phyloP scores from a whole-genome alignment of 37 sponge, comb jelly and placozoan genomes.

The Halichondria panicea region DNA sequence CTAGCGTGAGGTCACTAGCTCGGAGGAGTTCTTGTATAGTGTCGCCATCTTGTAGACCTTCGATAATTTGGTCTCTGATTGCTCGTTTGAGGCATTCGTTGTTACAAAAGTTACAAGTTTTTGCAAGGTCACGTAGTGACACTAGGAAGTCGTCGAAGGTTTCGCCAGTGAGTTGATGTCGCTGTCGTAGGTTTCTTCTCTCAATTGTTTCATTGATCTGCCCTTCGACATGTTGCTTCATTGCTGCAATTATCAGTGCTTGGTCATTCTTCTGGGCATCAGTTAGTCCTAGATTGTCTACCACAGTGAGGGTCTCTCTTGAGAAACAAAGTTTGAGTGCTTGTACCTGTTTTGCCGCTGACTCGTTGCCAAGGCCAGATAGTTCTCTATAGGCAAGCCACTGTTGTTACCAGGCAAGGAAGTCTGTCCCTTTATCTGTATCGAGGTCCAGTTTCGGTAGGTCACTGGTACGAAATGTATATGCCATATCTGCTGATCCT shows the following conservation, averaged over 20 bases:
- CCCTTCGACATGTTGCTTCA: constrained; percentile 13
- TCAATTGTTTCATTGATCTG: constrained; percentile 24
- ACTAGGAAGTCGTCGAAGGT: constrained; percentile 14
- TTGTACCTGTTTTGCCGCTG: constrained; percentile 6
- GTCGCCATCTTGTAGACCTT: constrained; percentile 22
- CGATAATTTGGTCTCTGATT: constrained; percentile 24
- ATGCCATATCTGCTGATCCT: too few relatives aligned
- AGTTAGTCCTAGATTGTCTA: constrained; percentile 24
- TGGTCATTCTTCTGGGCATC: constrained; percentile 9
- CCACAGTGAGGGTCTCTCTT: constrained; percentile 24
- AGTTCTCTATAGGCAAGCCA: constrained; percentile 10
- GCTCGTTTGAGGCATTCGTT: constrained; percentile 21
- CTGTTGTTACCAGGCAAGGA: too few relatives aligned
- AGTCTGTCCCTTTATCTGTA: too few relatives aligned
- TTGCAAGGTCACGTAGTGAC: constrained; percentile 12
- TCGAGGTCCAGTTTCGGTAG: too few relatives aligned
- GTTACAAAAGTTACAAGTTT: constrained; percentile 30
- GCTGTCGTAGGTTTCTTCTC: constrained; percentile 7
- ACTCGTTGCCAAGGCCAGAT: constrained; percentile 6
- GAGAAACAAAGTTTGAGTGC: constrained; percentile 16
- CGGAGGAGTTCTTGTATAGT: constrained; percentile 15
- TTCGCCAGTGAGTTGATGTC: constrained; percentile 3
- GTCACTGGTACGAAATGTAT: too few relatives aligned
- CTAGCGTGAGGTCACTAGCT: constrained; percentile 5
- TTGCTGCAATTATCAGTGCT: constrained; percentile 22